Evolutionary conservation across 2,113 vertebrate genomes (phyloP).

Genomic region (Origma solitaria): DNA sequence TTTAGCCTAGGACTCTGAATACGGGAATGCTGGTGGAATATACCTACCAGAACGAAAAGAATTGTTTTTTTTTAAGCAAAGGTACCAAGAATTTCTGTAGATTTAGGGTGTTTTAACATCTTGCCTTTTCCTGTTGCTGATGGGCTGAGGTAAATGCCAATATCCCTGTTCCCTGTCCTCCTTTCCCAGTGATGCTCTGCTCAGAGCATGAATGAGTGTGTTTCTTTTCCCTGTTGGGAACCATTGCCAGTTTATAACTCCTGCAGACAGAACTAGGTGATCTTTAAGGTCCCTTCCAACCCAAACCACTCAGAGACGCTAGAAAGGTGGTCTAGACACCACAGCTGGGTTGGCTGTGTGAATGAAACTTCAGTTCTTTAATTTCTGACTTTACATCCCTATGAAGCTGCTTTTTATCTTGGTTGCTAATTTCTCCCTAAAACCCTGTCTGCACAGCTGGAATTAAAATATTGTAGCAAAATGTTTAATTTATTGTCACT

Average conservation of each 20-base stretch:
- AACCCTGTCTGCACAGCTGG: background rate
- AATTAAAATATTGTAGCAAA: background rate
- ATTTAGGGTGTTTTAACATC: background rate
- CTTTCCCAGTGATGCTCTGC: background rate
- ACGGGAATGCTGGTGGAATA: background rate
- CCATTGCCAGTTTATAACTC: background rate
- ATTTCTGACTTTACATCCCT: background rate
- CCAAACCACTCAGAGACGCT: background rate
- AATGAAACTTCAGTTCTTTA: background rate
- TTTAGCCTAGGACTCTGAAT: background rate
- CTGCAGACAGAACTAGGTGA: background rate
- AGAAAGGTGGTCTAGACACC: background rate
- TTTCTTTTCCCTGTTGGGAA: background rate
- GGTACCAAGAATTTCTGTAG: background rate
- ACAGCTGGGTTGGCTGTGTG: background rate
- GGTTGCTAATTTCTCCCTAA: background rate
- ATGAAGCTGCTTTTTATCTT: background rate
- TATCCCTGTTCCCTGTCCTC: background rate
- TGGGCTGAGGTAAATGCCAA: background rate
- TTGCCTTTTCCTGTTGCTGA: background rate
- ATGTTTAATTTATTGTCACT: background rate
- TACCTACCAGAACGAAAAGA: background rate
- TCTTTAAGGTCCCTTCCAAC: background rate
- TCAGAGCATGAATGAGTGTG: background rate
- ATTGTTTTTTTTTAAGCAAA: background rate